Conservation (phyloP, 53 echinoderm and acorn worm species). For the Pentamera pediparva region DNA sequence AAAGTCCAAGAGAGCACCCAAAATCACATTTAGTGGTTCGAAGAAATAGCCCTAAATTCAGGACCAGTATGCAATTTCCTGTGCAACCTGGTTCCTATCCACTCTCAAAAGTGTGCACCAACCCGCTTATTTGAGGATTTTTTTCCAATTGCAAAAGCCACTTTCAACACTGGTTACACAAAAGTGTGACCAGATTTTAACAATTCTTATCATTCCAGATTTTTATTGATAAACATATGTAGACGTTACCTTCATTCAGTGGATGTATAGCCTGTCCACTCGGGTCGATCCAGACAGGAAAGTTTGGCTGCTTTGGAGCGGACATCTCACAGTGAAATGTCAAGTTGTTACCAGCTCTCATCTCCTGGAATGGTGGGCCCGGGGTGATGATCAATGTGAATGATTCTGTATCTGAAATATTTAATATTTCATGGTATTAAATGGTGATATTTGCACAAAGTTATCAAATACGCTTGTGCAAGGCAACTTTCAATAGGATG, state of each 20-base stretch:
- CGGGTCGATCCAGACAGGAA: constrained; percentile 48
- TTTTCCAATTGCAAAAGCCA: no score
- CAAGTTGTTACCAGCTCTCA: constrained; percentile 22
- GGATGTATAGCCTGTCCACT: background rate
- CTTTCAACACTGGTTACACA: no score
- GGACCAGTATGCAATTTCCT: no score
- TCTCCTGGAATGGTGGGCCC: constrained; percentile 26
- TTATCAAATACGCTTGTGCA: background rate
- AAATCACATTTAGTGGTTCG: no score
- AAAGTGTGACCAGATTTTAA: no score
- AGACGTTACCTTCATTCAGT: constrained; percentile 1
- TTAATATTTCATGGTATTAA: background rate
- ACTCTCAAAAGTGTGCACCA: no score
- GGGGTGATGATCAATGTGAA: constrained; percentile 33
- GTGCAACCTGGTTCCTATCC: no score
- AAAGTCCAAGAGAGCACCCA: no score
- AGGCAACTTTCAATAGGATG: background rate
- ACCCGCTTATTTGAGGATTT: no score
- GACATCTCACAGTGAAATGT: constrained; percentile 56
- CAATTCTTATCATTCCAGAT: no score
- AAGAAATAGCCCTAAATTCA: no score
- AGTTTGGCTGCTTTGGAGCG: constrained; percentile 9
- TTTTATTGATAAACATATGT: no score
- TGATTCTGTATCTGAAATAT: background rate
- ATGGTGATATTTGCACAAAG: background rate